A percentile compares a stretch with the other conserved stretches of the same genome.
Evolutionary conservation across 2,113 vertebrate genomes (phyloP).

Genomic region (Sialia sialis): DNA sequence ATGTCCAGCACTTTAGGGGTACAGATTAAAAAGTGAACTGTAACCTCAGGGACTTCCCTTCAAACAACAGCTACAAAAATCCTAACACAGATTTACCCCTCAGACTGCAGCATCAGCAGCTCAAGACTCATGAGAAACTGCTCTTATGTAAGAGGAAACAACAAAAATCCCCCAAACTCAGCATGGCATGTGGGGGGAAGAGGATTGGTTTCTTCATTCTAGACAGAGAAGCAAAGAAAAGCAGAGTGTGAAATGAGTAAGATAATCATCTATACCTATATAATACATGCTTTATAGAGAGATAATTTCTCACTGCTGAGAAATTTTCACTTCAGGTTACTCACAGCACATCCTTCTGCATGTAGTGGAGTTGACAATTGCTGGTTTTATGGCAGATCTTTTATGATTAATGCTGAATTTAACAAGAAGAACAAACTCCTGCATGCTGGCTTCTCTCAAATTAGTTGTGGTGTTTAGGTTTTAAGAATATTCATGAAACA

Average conservation of each 20-base stretch:
- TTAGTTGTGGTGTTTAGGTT: not conserved
- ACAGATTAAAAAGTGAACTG: not conserved
- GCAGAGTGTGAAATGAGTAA: not conserved
- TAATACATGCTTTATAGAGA: not conserved
- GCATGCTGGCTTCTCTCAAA: not conserved
- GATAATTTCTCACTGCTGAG: not conserved
- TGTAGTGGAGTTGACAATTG: not conserved
- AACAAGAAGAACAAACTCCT: not conserved
- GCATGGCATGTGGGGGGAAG: rapidly evolving
- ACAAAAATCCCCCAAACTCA: not conserved
- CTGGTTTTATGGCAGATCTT: not conserved
- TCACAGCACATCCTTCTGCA: not conserved
- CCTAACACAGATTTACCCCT: not conserved
- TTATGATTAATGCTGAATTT: not conserved
- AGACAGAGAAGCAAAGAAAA: not conserved
- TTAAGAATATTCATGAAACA: not conserved
- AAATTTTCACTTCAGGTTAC: not conserved
- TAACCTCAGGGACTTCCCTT: not conserved
- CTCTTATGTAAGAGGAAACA: not conserved
- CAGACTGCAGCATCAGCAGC: not conserved
- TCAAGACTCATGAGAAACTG: not conserved
- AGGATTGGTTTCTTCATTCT: not conserved
- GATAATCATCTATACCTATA: not conserved
- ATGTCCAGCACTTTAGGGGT: not conserved
- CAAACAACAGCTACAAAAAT: not conserved